Percentiles rank a stretch among this genome's conserved stretches.
Evolutionary conservation across 2,113 vertebrate species (phyloP).

Genomic region (Saccopteryx bilineata): DNA sequence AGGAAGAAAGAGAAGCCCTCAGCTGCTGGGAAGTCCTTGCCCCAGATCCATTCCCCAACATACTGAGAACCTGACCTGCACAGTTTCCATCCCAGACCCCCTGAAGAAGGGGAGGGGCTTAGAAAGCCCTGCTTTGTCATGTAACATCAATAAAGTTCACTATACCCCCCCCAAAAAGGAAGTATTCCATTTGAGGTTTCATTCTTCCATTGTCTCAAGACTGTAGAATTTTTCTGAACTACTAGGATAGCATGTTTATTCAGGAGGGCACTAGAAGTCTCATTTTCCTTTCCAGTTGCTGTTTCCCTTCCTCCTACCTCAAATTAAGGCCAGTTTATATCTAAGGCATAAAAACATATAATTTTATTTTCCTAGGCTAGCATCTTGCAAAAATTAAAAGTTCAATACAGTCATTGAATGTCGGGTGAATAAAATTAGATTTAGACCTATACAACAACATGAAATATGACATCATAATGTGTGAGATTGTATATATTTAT

Average conservation of each 20-base stretch:
- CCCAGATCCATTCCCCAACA: too few relatives aligned
- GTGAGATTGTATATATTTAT: background rate
- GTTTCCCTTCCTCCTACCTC: background rate
- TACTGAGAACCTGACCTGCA: too few relatives aligned
- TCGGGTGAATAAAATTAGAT: slow-evolving; percentile 43
- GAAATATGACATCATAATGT: background rate
- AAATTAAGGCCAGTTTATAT: slow-evolving; percentile 6
- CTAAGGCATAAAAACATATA: background rate
- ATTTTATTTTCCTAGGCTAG: slow-evolving; percentile 11
- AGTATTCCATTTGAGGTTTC: background rate
- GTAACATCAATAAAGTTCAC: too few relatives aligned
- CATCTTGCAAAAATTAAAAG: background rate
- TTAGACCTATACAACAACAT: background rate
- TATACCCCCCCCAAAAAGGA: too few relatives aligned
- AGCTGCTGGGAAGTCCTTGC: too few relatives aligned
- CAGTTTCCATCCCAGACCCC: too few relatives aligned
- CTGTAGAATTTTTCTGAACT: background rate
- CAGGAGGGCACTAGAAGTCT: background rate
- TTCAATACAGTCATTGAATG: background rate
- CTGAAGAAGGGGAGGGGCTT: too few relatives aligned
- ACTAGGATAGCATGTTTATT: background rate
- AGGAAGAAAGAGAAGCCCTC: too few relatives aligned
- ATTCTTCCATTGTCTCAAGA: background rate
- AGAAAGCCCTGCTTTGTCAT: too few relatives aligned
- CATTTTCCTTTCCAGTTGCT: background rate